A percentile compares a stretch with the other conserved stretches of the same genome.
phyloP scores from a whole-genome alignment of 1,140 invertebrate genomes.

The Hirudo medicinalis region DNA sequence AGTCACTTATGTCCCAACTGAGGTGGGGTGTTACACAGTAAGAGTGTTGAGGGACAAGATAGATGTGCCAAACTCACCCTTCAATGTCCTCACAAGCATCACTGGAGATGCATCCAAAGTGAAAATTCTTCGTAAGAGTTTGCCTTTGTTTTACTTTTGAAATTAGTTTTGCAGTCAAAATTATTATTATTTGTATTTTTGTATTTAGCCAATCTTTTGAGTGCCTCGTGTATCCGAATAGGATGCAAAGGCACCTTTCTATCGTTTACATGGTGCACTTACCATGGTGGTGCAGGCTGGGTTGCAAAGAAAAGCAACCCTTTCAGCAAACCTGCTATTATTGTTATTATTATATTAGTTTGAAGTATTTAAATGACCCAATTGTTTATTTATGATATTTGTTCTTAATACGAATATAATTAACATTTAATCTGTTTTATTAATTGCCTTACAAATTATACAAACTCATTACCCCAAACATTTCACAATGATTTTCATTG shows the following conservation, averaged over 20 bases:
- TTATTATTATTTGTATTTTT: too few species aligned
- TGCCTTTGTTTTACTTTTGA: neutral
- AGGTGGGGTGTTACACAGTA: constrained; percentile 65
- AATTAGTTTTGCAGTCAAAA: neutral
- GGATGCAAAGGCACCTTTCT: too few species aligned
- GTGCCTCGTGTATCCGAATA: neutral
- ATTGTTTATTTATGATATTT: neutral
- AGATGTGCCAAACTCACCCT: constrained; percentile 37
- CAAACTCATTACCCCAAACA: neutral
- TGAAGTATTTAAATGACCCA: neutral
- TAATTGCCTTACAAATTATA: neutral
- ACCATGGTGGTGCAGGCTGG: neutral
- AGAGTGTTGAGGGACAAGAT: constrained; percentile 63
- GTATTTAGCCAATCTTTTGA: too few species aligned
- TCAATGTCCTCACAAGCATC: constrained; percentile 36
- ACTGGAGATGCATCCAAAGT: constrained; percentile 41
- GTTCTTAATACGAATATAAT: neutral
- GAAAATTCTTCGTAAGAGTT: constrained; percentile 34
- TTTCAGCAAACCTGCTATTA: neutral
- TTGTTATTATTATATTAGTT: neutral
- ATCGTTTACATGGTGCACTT: neutral
- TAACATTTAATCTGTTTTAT: neutral
- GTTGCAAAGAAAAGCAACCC: neutral
- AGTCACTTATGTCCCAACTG: constrained; percentile 64
- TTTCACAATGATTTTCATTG: constrained; percentile 7